Evolutionary conservation across 2,888 invertebrate species (phyloP), one percentile per base, ranked within the genome.

Genomic region (Lasioglossum zephyrum): DNA sequence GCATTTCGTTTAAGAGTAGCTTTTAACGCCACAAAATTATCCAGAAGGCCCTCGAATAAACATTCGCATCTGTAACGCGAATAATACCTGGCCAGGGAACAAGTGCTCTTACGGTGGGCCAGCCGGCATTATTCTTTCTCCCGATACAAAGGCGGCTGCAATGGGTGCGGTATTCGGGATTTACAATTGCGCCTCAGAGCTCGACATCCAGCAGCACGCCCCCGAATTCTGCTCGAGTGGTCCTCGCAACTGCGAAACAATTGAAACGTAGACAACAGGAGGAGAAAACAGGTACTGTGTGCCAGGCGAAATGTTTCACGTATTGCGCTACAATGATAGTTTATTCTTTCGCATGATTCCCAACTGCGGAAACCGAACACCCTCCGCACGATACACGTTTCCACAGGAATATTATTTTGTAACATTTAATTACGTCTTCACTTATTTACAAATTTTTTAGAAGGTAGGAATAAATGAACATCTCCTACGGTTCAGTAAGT

Each of bases 71-170:
- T 78, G 36, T 26, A 69, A 86, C 16, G 53, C 60, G 70, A 80
- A 63, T 70, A 73, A 77, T 81, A 66, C 53, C 44, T n/a, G 3
- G 69, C 16, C 18, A 39, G 16, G 39, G 44, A 90, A 89, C 85
- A 80, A 87, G 89, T 60, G 76, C 80, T 75, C 79, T 81, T 41
- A 81, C 76, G 78, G 11, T 11, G 66, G 81, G 77, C 79, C 79
- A 72, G 74, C 76, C 80, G 22, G 82, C 82, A 86, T 88, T 89
- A 88, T 89, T 81, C 84, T 74, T 84, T 53, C 53, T 53, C 60
- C 75, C 79, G 82, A 82, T 88, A 86, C 82, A 84, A 83, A 82
- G 73, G 74, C 76, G 13, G 63, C 49, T 22, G 26, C 69, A 49
- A 13, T 47, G 79, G 66, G 39, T 49, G 70, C 60, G 36, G 41